Evolutionary conservation across 2,888 invertebrate species (phyloP), one percentile per base, ranked within the genome.

Genomic region (Tetrapedia diversipes): DNA sequence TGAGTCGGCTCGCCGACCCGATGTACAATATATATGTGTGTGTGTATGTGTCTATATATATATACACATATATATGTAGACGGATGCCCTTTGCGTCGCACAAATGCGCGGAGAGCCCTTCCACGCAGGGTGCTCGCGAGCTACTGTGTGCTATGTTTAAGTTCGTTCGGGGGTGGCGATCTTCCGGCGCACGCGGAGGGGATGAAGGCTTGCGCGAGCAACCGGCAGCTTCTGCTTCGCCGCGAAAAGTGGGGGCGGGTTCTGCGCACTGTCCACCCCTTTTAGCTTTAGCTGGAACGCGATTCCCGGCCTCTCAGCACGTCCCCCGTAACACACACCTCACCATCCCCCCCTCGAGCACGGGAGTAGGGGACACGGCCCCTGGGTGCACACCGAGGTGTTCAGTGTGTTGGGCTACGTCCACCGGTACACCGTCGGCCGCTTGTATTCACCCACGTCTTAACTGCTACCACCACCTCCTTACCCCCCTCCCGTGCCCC

Each of bases 111-210:
- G 80, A 67, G 43, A 81, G 86, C 90, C 91, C 90, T 90, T 89
- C 85, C 88, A 87, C 88, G 81, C 81, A 85, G 87, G 89, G 86
- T 89, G 90, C 91, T 89, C 90, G 90, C 87, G 88, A 91, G 91
- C 91, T 91, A 91, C 91, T 91, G 91, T 91, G 87, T 91, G 87
- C 89, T 91, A 90, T 90, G 90, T 91, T 89, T 89, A 89, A 89
- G 88, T 76, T 79, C 63, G 82, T 73, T 84, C 85, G 88, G 89
- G 89, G 90, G 88, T 88, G 89, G 88, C 83, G 81, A 80, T 81
- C 85, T 85, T 82, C 82, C 79, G 78, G 64, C 51, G 60, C 37
- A 27, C n/a, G 76, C 77, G 85, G 88, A 84, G 88, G 89, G 90
- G 90, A 87, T 88, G 89, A 83, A 87, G 82, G 81, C 83, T 84